A percentile compares a stretch with the other conserved stretches of the same genome.
These are phyloP conservation scores for Pteria penguin DNA, from an alignment of 2,888 invertebrate species.

Conservation along the genomic window DNA sequence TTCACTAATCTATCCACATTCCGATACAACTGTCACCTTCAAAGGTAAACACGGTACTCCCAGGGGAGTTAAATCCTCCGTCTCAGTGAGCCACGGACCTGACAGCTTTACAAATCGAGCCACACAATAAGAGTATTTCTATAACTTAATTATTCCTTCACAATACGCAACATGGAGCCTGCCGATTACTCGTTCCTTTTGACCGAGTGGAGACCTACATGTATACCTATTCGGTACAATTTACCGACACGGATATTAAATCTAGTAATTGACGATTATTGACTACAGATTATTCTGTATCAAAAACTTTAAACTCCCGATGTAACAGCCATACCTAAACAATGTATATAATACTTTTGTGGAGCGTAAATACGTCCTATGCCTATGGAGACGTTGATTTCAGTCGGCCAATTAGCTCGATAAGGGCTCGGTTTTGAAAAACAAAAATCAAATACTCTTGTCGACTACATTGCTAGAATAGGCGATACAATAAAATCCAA, in stretches of 20 bases:
- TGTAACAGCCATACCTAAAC: not conserved
- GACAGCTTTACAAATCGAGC: not conserved
- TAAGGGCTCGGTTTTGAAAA: too few species aligned
- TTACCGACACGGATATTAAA: conserved; percentile 17
- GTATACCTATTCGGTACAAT: too few species aligned
- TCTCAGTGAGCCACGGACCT: not conserved
- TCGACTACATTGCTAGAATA: too few species aligned
- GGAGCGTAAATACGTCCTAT: too few species aligned
- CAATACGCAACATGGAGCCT: too few species aligned
- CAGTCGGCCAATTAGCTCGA: too few species aligned
- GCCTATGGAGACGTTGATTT: too few species aligned
- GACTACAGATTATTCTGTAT: not conserved
- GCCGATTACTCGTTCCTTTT: too few species aligned
- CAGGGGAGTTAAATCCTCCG: not conserved
- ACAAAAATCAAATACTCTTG: too few species aligned
- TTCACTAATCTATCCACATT: not conserved
- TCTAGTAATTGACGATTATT: conserved; percentile 14
- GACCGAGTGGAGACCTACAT: too few species aligned
- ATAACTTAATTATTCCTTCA: not conserved
- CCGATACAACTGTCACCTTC: not conserved
- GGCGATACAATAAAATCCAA: too few species aligned
- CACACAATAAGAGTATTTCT: not conserved
- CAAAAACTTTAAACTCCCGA: not conserved
- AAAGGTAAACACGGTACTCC: not conserved
- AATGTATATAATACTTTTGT: too few species aligned